Conservation (phyloP, 2,888 invertebrate genomes). For the Odontothrips loti region DNA sequence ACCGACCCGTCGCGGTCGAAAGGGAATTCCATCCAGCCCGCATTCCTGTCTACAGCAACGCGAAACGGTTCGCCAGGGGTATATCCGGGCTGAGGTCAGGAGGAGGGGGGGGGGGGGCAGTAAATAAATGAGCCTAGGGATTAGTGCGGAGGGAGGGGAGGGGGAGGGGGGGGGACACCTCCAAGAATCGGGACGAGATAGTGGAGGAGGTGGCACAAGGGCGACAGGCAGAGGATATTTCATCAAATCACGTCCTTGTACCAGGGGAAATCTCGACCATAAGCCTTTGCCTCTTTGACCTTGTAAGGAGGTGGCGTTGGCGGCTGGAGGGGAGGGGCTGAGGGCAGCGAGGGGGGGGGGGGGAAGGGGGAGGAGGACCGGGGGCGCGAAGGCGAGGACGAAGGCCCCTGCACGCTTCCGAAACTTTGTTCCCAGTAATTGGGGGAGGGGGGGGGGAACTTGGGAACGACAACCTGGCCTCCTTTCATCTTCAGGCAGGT, state of each 20-base stretch:
- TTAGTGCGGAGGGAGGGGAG: not conserved
- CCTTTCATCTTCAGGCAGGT: not conserved
- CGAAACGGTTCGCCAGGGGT: too few species aligned
- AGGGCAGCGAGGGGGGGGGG: not conserved
- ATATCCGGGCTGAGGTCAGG: too few species aligned
- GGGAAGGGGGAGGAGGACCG: not conserved
- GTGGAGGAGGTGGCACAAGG: not conserved
- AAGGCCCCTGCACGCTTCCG: not conserved
- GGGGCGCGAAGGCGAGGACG: too few species aligned
- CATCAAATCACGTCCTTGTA: not conserved
- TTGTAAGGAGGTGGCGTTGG: not conserved
- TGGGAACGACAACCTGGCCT: too few species aligned
- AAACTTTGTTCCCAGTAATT: conserved; percentile 18
- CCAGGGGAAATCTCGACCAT: not conserved
- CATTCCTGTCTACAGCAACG: too few species aligned
- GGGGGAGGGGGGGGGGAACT: not conserved
- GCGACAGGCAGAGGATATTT: not conserved
- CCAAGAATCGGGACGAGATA: too few species aligned
- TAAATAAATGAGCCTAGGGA: not conserved
- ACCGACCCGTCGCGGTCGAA: too few species aligned
- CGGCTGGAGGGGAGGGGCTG: too few species aligned
- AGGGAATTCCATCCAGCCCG: too few species aligned
- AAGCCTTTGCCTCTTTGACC: not conserved
- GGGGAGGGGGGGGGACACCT: not conserved
- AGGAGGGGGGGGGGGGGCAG: too few species aligned